phyloP scores from a whole-genome alignment of 2,113 vertebrate species.

The Beaufortia kweichowensis region DNA sequence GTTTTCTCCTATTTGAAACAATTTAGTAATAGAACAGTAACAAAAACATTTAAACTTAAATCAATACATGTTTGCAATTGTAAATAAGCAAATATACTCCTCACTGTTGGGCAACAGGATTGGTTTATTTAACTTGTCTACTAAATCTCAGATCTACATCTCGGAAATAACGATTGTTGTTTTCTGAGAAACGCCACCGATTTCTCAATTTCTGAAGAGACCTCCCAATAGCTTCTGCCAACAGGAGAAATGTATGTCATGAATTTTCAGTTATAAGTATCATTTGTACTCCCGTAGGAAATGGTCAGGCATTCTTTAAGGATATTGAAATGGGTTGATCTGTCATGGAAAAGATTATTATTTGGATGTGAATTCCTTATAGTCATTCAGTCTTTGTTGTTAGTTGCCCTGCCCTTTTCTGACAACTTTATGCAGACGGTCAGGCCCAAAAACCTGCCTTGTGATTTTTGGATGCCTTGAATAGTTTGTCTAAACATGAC shows the following conservation, averaged over 20 bases:
- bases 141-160: background rate
- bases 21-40: too few relatives aligned
- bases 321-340: background rate
- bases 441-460: background rate
- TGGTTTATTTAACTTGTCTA: too few relatives aligned
- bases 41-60: too few relatives aligned
- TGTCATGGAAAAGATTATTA: background rate
- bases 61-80: too few relatives aligned
- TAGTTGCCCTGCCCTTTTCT: background rate
- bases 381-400: background rate
- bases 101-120: background rate
- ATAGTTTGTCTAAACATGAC: background rate
- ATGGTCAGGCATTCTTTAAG: background rate
- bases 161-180: background rate
- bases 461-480: background rate
- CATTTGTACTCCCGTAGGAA: background rate
- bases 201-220: background rate
- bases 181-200: background rate
- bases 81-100: too few relatives aligned
- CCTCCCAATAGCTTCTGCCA: background rate
- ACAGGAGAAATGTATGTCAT: background rate
- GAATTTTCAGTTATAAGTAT: background rate
- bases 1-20: too few relatives aligned
- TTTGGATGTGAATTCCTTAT: background rate
- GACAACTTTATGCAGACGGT: background rate